Conservation (phyloP, 2,113 vertebrate species). For the Mastomys coucha region DNA sequence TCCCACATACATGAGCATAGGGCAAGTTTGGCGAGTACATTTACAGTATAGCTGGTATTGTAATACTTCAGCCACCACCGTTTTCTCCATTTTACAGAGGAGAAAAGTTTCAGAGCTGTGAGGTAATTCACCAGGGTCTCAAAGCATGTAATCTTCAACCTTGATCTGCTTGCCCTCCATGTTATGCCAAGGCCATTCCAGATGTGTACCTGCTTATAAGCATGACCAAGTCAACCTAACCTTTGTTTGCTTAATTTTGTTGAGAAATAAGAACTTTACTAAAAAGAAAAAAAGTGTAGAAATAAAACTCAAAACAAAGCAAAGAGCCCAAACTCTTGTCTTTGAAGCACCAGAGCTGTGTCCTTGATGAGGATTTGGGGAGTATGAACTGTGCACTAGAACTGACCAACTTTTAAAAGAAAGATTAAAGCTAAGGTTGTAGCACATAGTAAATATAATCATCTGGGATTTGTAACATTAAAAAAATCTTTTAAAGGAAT, state of each 20-base stretch:
- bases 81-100: conserved; percentile 29
- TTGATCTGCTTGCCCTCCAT: background rate
- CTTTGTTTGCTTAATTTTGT: conserved; percentile 38
- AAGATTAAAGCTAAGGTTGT: conserved; percentile 53
- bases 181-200: background rate
- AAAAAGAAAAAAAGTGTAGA: background rate
- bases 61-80: background rate
- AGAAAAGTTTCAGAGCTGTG: background rate
- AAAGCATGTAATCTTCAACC: background rate
- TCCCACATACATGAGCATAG: background rate
- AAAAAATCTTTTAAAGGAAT: conserved; percentile 38
- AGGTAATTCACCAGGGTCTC: background rate
- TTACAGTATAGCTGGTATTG: background rate
- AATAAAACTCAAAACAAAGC: background rate
- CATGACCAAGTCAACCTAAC: background rate
- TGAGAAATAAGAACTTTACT: conserved; percentile 21
- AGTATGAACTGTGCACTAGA: background rate
- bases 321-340: background rate
- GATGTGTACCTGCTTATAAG: background rate
- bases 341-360: background rate
- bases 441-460: conserved; percentile 68
- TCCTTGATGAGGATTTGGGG: background rate
- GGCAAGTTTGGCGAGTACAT: background rate
- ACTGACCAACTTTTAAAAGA: conserved; percentile 42
- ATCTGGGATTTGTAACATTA: conserved; percentile 64